phyloP scores from a whole-genome alignment of 2,888 invertebrate genomes.

The Tachina fera region DNA sequence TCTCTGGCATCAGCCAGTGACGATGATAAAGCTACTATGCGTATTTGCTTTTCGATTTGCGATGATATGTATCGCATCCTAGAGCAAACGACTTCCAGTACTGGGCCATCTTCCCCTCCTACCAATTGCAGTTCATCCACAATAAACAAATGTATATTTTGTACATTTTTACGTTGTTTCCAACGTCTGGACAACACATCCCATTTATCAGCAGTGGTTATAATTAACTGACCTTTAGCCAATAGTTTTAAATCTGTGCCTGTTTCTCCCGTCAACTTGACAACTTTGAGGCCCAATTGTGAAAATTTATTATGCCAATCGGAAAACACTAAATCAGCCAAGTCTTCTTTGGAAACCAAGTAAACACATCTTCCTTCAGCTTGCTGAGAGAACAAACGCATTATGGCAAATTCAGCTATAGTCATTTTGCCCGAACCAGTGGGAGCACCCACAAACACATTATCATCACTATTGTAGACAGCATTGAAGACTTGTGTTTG shows the following conservation, averaged over 20 bases:
- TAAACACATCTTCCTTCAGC: constrained; percentile 95
- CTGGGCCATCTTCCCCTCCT: constrained; percentile 95
- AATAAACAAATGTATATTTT: constrained; percentile 97
- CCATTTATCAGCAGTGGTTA: constrained; percentile 99
- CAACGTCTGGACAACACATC: constrained; percentile 98
- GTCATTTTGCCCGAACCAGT: constrained; percentile 97
- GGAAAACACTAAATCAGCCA: constrained; percentile 94
- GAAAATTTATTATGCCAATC: constrained; percentile 97
- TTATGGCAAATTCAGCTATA: constrained; percentile 97
- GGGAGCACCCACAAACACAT: constrained; percentile 97
- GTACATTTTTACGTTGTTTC: constrained; percentile 99
- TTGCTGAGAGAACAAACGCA: constrained; percentile 91
- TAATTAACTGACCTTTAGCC: constrained; percentile 96
- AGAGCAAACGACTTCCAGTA: constrained; percentile 96
- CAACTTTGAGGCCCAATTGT: constrained; percentile 90
- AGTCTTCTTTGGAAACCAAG: constrained; percentile 94
- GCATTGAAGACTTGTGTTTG: constrained; percentile 99
- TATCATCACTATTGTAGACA: constrained; percentile 98
- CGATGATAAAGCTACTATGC: constrained; percentile 96
- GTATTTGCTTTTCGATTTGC: constrained; percentile 94
- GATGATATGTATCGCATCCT: constrained; percentile 97
- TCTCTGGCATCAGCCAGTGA: constrained; percentile 98
- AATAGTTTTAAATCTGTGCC: constrained; percentile 97
- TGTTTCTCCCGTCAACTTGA: constrained; percentile 97
- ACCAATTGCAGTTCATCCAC: constrained; percentile 97